Evolutionary conservation across 2,113 vertebrate species (phyloP).

Genomic region (Cacatua alba): DNA sequence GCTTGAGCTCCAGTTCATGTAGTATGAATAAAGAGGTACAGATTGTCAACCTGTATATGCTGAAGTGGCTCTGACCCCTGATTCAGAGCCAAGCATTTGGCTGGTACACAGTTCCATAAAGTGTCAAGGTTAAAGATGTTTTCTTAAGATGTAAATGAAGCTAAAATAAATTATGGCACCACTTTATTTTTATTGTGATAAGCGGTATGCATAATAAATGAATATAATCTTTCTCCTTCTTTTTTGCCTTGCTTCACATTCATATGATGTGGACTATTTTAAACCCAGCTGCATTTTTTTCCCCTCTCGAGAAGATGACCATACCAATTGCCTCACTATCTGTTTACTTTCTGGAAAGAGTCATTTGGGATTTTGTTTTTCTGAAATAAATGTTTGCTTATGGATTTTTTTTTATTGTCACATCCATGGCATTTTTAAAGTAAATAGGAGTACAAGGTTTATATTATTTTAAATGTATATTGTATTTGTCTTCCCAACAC

Average conservation of each 20-base stretch:
- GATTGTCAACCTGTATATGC: background rate
- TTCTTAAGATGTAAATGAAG: slow-evolving; percentile 24
- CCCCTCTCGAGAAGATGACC: slow-evolving; percentile 32
- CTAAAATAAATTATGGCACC: slow-evolving; percentile 5
- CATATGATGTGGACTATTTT: slow-evolving; percentile 19
- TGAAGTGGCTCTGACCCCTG: background rate
- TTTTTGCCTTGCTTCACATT: background rate
- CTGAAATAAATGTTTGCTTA: slow-evolving; percentile 66
- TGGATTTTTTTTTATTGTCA: slow-evolving; percentile 77
- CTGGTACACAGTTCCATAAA: background rate
- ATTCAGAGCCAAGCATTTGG: background rate
- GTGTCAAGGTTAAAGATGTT: background rate
- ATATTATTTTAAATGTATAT: slow-evolving; percentile 85
- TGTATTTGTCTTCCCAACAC: slow-evolving; percentile 83
- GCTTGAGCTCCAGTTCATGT: background rate
- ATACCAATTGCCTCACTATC: slow-evolving; percentile 62
- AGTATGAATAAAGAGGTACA: background rate
- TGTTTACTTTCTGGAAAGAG: slow-evolving; percentile 60
- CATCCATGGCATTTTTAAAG: slow-evolving; percentile 77
- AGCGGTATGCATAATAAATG: background rate
- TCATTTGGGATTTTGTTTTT: slow-evolving; percentile 62
- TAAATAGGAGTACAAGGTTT: slow-evolving; percentile 81
- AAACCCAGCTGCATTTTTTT: slow-evolving; percentile 15
- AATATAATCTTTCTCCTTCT: background rate
- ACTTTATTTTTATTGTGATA: slow-evolving; percentile 56